Percentiles rank a stretch among this genome's conserved stretches.
These are phyloP conservation scores for Saturnia pavonia DNA, from an alignment of 2,888 invertebrate genomes.

Conservation along the genomic window DNA sequence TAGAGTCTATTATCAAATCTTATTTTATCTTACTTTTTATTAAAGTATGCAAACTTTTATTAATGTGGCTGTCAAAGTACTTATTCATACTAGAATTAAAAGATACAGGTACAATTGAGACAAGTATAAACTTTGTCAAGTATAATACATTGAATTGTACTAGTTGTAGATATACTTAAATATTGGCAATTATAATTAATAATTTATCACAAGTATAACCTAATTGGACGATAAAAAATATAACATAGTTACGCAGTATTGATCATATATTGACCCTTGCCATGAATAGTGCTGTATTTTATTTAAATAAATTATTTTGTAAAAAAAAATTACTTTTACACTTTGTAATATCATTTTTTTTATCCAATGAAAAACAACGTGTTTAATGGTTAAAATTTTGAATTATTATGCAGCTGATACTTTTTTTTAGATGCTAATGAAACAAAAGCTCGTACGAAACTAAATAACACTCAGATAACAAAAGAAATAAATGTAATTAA, in stretches of 20 bases:
- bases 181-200: background rate
- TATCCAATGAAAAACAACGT: too few relatives aligned
- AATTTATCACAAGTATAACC: background rate
- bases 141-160: background rate
- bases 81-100: background rate
- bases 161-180: background rate
- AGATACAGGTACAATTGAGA: background rate
- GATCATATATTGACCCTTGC: too few relatives aligned
- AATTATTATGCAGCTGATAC: background rate
- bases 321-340: too few relatives aligned
- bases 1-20: background rate
- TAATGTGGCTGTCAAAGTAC: background rate
- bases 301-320: too few relatives aligned
- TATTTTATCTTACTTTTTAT: background rate
- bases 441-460: conserved; percentile 48
- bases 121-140: too few relatives aligned
- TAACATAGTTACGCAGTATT: too few relatives aligned
- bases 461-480: conserved; percentile 39
- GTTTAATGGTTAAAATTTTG: background rate
- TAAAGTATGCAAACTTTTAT: background rate
- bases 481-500: conserved; percentile 42
- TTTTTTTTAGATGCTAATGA: conserved; percentile 53
- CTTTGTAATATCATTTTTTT: too few relatives aligned
- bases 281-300: too few relatives aligned
- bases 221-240: background rate